Percentiles rank a stretch among this genome's conserved stretches.
phyloP scores from a whole-genome alignment of 1,140 invertebrate genomes.

The Agrypnia vestita region DNA sequence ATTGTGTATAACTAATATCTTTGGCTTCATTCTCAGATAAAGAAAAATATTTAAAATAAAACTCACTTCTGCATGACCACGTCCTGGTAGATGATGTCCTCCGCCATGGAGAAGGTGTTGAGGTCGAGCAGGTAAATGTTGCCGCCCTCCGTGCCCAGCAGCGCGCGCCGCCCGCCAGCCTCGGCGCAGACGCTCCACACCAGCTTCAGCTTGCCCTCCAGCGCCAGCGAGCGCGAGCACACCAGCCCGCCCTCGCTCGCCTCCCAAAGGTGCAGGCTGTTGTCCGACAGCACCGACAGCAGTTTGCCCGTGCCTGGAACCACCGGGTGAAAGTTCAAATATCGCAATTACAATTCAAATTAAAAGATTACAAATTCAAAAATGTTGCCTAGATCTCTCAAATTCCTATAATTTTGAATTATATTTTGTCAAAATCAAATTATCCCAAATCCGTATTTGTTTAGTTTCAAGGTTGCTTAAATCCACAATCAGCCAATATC shows the following conservation, averaged over 20 bases:
- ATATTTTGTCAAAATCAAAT: no score
- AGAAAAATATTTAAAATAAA: constrained; percentile 38
- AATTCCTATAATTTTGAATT: no score
- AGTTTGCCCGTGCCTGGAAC: constrained; percentile 84
- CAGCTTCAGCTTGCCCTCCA: constrained; percentile 93
- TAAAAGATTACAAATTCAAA: no score
- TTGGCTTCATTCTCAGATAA: no score
- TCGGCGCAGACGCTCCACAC: constrained; percentile 91
- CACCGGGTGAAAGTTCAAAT: no score
- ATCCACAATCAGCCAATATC: no score
- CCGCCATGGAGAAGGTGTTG: constrained; percentile 86
- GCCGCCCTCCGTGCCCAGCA: constrained; percentile 96
- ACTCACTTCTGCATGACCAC: constrained; percentile 95
- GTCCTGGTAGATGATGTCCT: constrained; percentile 96
- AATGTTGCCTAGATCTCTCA: no score
- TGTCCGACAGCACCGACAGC: constrained; percentile 92
- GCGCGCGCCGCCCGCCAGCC: constrained; percentile 82
- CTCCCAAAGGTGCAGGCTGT: constrained; percentile 96
- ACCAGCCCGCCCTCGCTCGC: constrained; percentile 85
- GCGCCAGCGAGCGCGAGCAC: constrained; percentile 81
- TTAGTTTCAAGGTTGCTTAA: no score
- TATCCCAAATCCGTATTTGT: no score
- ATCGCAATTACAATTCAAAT: no score
- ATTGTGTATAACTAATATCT: no score
- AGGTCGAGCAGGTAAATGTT: constrained; percentile 94